A percentile compares a stretch with the other conserved stretches of the same genome.
Evolutionary conservation across 1,140 invertebrate genomes (phyloP).

Genomic region (Neotoxoptera formosana): DNA sequence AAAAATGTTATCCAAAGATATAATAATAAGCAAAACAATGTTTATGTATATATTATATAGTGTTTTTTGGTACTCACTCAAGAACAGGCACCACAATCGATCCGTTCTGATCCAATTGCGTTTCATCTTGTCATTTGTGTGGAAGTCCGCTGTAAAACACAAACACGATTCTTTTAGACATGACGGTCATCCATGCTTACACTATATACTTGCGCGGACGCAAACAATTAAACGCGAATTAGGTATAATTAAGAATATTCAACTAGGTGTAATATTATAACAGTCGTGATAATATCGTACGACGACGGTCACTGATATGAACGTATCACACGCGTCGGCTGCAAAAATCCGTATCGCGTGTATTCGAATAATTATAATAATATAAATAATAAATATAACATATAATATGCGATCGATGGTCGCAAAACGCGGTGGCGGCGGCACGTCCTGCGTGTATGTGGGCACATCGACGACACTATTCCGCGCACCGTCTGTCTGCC

Average conservation of each 20-base stretch:
- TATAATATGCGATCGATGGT: background rate
- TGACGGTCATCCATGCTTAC: background rate
- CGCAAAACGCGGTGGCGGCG: background rate
- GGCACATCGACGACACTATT: conserved; percentile 1
- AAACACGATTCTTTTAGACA: background rate
- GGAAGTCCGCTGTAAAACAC: conserved; percentile 34
- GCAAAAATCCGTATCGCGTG: too few species aligned
- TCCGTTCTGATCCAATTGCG: conserved; percentile 17
- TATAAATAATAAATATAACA: too few species aligned
- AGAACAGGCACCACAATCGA: background rate
- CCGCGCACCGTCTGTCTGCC: too few species aligned
- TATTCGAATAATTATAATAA: too few species aligned
- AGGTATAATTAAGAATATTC: too few species aligned
- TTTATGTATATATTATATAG: too few species aligned
- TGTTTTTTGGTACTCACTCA: conserved; percentile 31
- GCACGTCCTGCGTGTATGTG: background rate
- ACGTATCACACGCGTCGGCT: too few species aligned
- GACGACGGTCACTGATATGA: too few species aligned
- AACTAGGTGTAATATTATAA: too few species aligned
- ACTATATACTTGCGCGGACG: background rate
- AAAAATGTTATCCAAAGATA: background rate
- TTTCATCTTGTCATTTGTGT: conserved; percentile 57
- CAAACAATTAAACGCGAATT: background rate
- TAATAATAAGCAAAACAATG: background rate
- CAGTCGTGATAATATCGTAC: too few species aligned